Base-by-base conservation (phyloP, 1,140 invertebrate genomes). In the Mycetomoellerius zeteki region DNA sequence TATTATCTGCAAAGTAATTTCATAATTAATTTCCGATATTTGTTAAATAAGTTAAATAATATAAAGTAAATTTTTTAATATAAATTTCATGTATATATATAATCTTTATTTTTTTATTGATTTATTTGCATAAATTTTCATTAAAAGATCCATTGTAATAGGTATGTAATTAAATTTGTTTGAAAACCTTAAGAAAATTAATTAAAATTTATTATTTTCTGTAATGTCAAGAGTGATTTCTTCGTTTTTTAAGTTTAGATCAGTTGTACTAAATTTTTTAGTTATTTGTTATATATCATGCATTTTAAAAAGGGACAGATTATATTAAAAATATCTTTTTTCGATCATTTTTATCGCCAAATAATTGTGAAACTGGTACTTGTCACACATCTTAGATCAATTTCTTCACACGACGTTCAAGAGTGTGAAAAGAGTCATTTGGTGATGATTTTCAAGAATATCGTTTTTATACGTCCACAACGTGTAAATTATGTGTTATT, bases 321-420 rank as follows among this genome's bases (percentile, higher is more conserved):
- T 10, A 30, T 56, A n/a, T 30, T 30, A 52, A 67, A 80, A 67
- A 52, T 24, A 16, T 24, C 21, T 43, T 27, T 58, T 58, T n/a
- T 24, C 16, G 8, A 67, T 80, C 10, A 69, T 52, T 69, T 8
- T 56, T 69, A 8, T 43, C 30, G 24, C 4, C 16, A 80, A 27
- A 80, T 69, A 80, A 80, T 69, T 69, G 77, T 80, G 77, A 80
- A 80, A 80, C 62, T 47, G 19, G 14, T 33, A 65, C 4, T 80
- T 56, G n/a, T 80, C 37, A 69, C 1, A 12, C 62, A 77, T 80
- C 47, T 69, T 69, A 64, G 47, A 80, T 80, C 10, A 27, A 69
- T n/a, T 69, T 80, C 14, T 52, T 14, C 24, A 69, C n/a, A 50
- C 4, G 52, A 58, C 14, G 12, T 78, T 65, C n/a, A 54, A 80